These are phyloP conservation scores for Phytoseiulus persimilis DNA, from an alignment of 2,888 invertebrate species.

Conservation along the genomic window DNA sequence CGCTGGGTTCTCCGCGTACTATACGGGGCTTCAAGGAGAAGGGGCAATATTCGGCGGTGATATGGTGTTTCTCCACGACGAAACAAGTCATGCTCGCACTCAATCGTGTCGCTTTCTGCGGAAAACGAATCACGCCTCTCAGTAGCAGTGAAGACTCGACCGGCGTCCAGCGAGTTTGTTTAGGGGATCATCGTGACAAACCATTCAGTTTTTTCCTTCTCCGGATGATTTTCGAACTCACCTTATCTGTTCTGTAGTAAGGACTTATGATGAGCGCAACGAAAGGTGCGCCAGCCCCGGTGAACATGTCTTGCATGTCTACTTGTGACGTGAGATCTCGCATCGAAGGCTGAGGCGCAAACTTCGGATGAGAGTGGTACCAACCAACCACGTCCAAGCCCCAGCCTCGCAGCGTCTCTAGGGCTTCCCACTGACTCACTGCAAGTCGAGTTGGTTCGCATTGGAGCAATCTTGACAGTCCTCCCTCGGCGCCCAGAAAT, in stretches of 20 bases:
- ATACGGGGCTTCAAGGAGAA: slow-evolving; percentile 9
- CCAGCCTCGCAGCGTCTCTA: slow-evolving; percentile 54
- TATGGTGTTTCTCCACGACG: slow-evolving; percentile 19
- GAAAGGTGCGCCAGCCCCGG: slow-evolving; percentile 56
- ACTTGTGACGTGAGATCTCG: slow-evolving; percentile 62
- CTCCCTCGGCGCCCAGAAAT: not conserved
- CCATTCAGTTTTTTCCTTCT: too few species aligned
- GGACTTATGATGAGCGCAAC: slow-evolving; percentile 62
- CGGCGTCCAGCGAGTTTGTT: too few species aligned
- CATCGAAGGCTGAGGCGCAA: slow-evolving; percentile 62
- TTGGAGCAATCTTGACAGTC: too few species aligned
- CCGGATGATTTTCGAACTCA: not conserved
- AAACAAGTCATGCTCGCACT: slow-evolving; percentile 12
- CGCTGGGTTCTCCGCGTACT: not conserved
- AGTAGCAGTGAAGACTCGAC: too few species aligned
- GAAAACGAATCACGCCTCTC: not conserved
- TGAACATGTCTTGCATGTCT: slow-evolving; percentile 56
- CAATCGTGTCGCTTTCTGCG: not conserved
- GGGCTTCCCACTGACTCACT: slow-evolving; percentile 60
- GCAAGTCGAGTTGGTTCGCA: slow-evolving; percentile 43
- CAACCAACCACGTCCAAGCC: slow-evolving; percentile 60
- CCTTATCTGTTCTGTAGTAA: slow-evolving; percentile 54
- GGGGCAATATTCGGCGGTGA: slow-evolving; percentile 25
- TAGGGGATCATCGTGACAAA: too few species aligned
- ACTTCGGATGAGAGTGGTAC: slow-evolving; percentile 70